Percentiles rank a stretch among this genome's conserved stretches.
phyloP scores from a whole-genome alignment of 2,113 vertebrate genomes.

The human region GRCh38 chr4:59824001-59824500 shows the following conservation, averaged over 20 bases:
- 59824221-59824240: not conserved
- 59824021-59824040: not conserved
- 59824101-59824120: not conserved
- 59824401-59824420: accelerated
- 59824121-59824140: not conserved
- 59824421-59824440: too few relatives aligned
- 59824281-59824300: not conserved
- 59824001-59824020: not conserved
- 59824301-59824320: not conserved
- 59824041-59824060: not conserved
- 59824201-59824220: not conserved
- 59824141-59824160: not conserved
- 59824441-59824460: too few relatives aligned
- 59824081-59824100: not conserved
- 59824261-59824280: not conserved
- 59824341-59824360: not conserved
- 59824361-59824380: not conserved
- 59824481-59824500: too few relatives aligned
- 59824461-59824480: too few relatives aligned
- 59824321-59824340: not conserved
- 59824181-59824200: not conserved
- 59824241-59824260: not conserved
- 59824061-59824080: not conserved
- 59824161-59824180: not conserved
- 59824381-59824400: not conserved